These are phyloP conservation scores for Enoplosus armatus DNA, from an alignment of 2,797 vertebrate species.

Conservation along the genomic window DNA sequence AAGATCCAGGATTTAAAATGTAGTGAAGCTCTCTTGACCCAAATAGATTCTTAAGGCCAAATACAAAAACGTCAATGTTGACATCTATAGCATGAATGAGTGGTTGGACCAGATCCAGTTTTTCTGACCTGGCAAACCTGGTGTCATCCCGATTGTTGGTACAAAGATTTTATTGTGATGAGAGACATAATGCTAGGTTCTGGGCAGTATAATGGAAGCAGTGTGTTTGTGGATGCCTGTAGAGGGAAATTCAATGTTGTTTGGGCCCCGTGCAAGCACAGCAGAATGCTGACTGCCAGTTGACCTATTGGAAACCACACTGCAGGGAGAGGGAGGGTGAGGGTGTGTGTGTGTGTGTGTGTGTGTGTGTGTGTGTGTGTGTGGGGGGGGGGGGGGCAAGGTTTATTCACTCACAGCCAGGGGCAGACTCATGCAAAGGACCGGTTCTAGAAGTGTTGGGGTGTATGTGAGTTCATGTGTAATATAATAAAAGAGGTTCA, in stretches of 20 bases:
- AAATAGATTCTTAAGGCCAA: slow-evolving; percentile 27
- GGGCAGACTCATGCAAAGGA: slow-evolving; percentile 81
- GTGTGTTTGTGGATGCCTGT: slow-evolving; percentile 81
- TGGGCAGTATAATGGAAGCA: slow-evolving; percentile 79
- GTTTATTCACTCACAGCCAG: slow-evolving; percentile 75
- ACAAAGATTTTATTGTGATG: slow-evolving; percentile 81
- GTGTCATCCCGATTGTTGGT: slow-evolving; percentile 51
- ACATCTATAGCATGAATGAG: neutral
- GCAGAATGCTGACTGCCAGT: slow-evolving; percentile 79
- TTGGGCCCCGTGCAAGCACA: slow-evolving; percentile 78
- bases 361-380: neutral
- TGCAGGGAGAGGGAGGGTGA: slow-evolving; percentile 52
- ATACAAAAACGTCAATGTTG: slow-evolving; percentile 15
- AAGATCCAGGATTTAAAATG: slow-evolving; percentile 10
- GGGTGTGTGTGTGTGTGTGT: neutral
- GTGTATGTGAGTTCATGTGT: slow-evolving; percentile 31
- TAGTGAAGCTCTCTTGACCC: slow-evolving; percentile 11
- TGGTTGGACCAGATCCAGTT: slow-evolving; percentile 42
- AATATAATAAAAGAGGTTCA: slow-evolving; percentile 51
- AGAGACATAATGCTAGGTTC: slow-evolving; percentile 73
- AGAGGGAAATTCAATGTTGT: slow-evolving; percentile 80
- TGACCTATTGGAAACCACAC: slow-evolving; percentile 77
- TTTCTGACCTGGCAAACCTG: slow-evolving; percentile 63
- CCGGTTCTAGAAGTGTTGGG: slow-evolving; percentile 61
- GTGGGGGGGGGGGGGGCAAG: slow-evolving; percentile 15